Base-by-base conservation (phyloP, 2,797 vertebrate genomes). In the Pygocentrus nattereri region DNA sequence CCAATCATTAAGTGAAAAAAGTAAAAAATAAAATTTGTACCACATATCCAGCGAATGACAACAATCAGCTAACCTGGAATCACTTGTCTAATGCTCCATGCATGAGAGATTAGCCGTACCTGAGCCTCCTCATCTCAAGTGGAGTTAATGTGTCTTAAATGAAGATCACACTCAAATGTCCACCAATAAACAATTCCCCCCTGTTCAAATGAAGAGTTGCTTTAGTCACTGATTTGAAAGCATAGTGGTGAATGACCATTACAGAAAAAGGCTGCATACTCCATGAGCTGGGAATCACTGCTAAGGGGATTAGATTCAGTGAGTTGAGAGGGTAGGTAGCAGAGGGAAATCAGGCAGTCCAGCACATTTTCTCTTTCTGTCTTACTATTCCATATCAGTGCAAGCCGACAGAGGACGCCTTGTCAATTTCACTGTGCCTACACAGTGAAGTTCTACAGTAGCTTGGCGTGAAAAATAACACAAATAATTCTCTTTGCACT, bases 181-280 rank as follows among this genome's bases (percentile, higher is more conserved):
- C 56, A 85, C 52, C 75, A 4, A 79, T 67, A 80, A 85, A 81
- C 69, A 73, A 74, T 80, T 74, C 86, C 82, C 25, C 78, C 73
- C 80, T 82, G 79, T 81, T 87, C 78, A 80, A 81, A 88, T 74
- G 72, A 85, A 47, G 5, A 75, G 68, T 84, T 88, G 87, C 86
- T 88, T 90, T 92, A 89, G 89, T 80, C 82, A 78, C 88, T 84
- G 89, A 82, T 87, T 87, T 62, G 88, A 86, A 82, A 89, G 88
- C 1, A 34, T 4, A 87, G 82, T 38, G 74, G 85, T 77, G 84
- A 56, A 7, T 85, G 27, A 1, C 47, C 13, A 79, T 75, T 88
- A 88, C 88, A 84, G 49, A 59, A 73, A 85, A 87, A 62, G 13
- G 16, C 59, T 50, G 5, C 30, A 58, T 59, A 59, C 78, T 78